phyloP scores from a whole-genome alignment of 2,113 vertebrate species.

The Mastomys natalensis region DNA sequence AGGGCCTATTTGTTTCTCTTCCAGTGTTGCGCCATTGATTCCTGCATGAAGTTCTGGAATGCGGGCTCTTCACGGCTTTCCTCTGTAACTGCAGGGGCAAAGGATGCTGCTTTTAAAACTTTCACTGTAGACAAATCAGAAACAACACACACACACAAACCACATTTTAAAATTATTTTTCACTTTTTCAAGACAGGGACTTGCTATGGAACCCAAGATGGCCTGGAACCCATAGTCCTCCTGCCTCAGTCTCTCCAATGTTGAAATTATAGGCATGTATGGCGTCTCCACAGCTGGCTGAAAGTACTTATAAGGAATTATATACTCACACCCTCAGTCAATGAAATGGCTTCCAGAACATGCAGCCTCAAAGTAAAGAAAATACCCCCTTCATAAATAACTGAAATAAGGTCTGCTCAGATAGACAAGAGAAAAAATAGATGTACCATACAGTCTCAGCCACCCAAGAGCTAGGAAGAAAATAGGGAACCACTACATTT shows the following conservation, averaged over 20 bases:
- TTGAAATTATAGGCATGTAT: background rate
- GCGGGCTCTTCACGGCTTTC: slow-evolving; percentile 92
- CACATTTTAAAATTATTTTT: background rate
- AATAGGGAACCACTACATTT: background rate
- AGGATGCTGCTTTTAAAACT: slow-evolving; percentile 1
- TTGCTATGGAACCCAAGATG: background rate
- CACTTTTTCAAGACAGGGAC: background rate
- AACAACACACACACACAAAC: background rate
- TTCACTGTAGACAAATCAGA: background rate
- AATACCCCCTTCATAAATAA: background rate
- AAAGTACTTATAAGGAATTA: background rate
- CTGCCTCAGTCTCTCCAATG: background rate
- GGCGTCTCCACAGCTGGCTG: background rate
- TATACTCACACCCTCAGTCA: background rate
- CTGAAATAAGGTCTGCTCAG: background rate
- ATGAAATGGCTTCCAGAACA: slow-evolving; percentile 10
- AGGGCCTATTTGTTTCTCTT: slow-evolving; percentile 83
- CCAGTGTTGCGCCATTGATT: slow-evolving; percentile 88
- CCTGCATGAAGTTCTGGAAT: slow-evolving; percentile 93
- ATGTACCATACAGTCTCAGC: too few relatives aligned
- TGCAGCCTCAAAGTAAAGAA: background rate
- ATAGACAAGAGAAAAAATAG: background rate
- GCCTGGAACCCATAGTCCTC: background rate
- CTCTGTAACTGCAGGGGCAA: slow-evolving; percentile 88
- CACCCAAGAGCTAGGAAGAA: background rate